Evolutionary conservation across 2,797 vertebrate species (phyloP).

Genomic region (Intellagama lesueurii): DNA sequence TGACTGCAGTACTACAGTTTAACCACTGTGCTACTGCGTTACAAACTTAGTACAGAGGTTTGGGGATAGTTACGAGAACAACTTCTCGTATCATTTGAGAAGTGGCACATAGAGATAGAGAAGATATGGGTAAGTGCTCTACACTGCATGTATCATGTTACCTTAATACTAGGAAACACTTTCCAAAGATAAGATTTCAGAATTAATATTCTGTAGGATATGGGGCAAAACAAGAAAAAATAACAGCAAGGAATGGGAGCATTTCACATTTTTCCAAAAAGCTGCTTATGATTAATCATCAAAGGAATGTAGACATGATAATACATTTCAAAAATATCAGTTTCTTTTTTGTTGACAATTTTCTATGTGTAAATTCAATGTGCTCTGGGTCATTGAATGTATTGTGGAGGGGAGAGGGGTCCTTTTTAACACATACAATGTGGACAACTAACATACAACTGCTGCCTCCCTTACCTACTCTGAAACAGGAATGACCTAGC

Average conservation of each 20-base stretch:
- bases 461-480: not conserved
- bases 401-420: not conserved
- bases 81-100: too few relatives aligned
- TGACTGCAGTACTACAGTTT: too few relatives aligned
- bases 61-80: too few relatives aligned
- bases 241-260: not conserved
- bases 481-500: slow-evolving; percentile 39
- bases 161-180: not conserved
- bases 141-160: too few relatives aligned
- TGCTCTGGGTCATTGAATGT: not conserved
- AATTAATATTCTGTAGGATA: not conserved
- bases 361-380: not conserved
- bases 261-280: not conserved
- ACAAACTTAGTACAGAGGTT: too few relatives aligned
- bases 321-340: not conserved
- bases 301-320: slow-evolving; percentile 1
- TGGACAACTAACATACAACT: slow-evolving; percentile 27
- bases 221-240: not conserved
- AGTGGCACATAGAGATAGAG: too few relatives aligned
- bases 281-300: not conserved
- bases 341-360: not conserved
- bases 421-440: slow-evolving; percentile 36
- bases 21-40: too few relatives aligned
- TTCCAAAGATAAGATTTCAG: slow-evolving; percentile 9
- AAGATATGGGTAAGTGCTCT: too few relatives aligned